These are phyloP conservation scores for Diloba caeruleocephala DNA, from an alignment of 2,888 invertebrate genomes.

Conservation along the genomic window DNA sequence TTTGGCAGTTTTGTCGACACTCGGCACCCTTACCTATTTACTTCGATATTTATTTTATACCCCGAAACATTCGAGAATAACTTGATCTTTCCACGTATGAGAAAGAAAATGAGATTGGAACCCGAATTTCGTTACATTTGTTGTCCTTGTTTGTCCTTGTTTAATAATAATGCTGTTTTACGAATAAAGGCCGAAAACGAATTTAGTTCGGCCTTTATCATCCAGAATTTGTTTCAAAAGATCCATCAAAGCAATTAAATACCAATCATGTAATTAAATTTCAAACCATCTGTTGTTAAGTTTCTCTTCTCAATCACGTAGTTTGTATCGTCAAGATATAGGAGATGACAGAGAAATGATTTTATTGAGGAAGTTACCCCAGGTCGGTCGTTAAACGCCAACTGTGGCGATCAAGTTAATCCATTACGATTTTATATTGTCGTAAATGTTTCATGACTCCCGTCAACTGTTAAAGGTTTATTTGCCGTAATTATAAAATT, in stretches of 20 bases:
- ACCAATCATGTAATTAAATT: conserved; percentile 3
- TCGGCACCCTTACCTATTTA: conserved; percentile 34
- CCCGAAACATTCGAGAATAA: conserved; percentile 44
- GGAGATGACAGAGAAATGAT: conserved; percentile 75
- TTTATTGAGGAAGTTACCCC: conserved; percentile 87
- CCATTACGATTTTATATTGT: conserved; percentile 86
- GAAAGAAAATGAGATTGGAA: conserved; percentile 56
- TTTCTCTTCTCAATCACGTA: conserved; percentile 23
- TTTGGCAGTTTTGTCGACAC: conserved; percentile 14
- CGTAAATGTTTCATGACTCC: conserved; percentile 85
- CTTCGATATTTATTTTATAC: conserved; percentile 44
- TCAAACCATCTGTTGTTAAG: conserved; percentile 6
- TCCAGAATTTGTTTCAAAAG: conserved; percentile 13
- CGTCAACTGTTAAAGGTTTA: conserved; percentile 76
- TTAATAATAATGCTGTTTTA: conserved; percentile 42
- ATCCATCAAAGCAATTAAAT: conserved; percentile 16
- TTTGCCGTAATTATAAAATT: conserved; percentile 69
- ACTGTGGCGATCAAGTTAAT: conserved; percentile 82
- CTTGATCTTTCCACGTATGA: conserved; percentile 44
- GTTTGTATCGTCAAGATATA: conserved; percentile 53
- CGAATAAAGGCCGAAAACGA: conserved; percentile 34
- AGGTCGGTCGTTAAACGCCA: conserved; percentile 80
- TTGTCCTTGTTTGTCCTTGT: conserved; percentile 42
- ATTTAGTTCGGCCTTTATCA: conserved; percentile 19
- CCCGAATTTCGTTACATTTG: conserved; percentile 54